A percentile compares a stretch with the other conserved stretches of the same genome.
phyloP scores from a whole-genome alignment of 2,888 invertebrate species.

The Doris montereyensis region DNA sequence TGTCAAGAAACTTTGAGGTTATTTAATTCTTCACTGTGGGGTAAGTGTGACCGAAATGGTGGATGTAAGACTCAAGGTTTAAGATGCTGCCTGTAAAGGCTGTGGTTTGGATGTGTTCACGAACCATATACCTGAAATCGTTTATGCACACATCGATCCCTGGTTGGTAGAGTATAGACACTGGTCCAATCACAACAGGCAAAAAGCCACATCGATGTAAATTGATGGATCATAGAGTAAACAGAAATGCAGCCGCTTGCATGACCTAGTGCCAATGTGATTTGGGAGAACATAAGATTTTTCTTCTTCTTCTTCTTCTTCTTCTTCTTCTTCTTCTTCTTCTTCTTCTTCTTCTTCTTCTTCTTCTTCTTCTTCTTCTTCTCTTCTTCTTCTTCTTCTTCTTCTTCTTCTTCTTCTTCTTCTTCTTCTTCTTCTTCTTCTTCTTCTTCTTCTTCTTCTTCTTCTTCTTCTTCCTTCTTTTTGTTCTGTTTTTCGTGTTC shows the following conservation, averaged over 20 bases:
- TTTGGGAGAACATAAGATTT: background rate
- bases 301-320: slow-evolving; percentile 32
- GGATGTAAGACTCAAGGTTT: no score
- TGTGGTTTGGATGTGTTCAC: no score
- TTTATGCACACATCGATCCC: no score
- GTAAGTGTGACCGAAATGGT: no score
- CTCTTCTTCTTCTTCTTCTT: no score
- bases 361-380: slow-evolving; percentile 30
- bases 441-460: slow-evolving; percentile 6
- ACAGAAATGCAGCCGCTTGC: no score
- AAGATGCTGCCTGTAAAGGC: no score
- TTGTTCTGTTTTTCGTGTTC: background rate
- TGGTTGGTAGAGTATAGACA: no score
- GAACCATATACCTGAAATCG: no score
- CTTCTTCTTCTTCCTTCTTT: background rate
- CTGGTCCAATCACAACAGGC: background rate
- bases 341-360: slow-evolving; percentile 34
- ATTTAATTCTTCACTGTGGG: no score
- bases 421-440: slow-evolving; percentile 23
- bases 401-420: slow-evolving; percentile 26
- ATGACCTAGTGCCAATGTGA: background rate
- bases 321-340: slow-evolving; percentile 31
- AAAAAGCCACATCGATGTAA: background rate
- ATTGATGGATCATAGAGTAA: no score
- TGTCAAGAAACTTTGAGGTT: no score